These are phyloP conservation scores for Silurus glanis DNA, from an alignment of 2,113 vertebrate genomes.

Conservation along the genomic window DNA sequence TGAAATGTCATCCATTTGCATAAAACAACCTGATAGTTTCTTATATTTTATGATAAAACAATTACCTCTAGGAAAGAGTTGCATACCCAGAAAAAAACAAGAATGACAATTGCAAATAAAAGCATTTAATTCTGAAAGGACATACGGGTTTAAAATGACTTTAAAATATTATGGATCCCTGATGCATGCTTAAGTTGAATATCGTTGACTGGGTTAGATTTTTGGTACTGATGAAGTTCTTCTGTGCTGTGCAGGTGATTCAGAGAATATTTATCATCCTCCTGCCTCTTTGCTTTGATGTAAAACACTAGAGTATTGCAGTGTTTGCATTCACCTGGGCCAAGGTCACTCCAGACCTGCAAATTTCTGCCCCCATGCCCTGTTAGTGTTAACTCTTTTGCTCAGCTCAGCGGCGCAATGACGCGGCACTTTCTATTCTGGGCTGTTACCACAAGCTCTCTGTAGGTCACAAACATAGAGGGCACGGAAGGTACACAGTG, in stretches of 20 bases:
- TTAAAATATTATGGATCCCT: neutral
- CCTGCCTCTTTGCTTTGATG: neutral
- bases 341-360: slow-evolving; percentile 45
- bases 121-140: neutral
- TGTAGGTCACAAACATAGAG: slow-evolving; percentile 35
- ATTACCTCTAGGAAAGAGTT: neutral
- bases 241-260: slow-evolving; percentile 34
- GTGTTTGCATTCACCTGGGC: slow-evolving; percentile 24
- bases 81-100: neutral
- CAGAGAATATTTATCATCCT: slow-evolving; percentile 8
- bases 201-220: too few relatives aligned
- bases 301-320: slow-evolving; percentile 42
- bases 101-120: neutral
- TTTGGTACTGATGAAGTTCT: neutral
- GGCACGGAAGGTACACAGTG: slow-evolving; percentile 30
- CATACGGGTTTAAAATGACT: neutral
- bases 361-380: slow-evolving; percentile 19
- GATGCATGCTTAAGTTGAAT: neutral
- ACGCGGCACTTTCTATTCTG: slow-evolving; percentile 55
- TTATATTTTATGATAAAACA: neutral
- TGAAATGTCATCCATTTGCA: neutral
- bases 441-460: slow-evolving; percentile 45
- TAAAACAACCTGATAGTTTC: neutral
- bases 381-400: slow-evolving; percentile 13
- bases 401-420: slow-evolving; percentile 41